phyloP scores from a whole-genome alignment of 2,113 vertebrate species.

The Varanus komodoensis region DNA sequence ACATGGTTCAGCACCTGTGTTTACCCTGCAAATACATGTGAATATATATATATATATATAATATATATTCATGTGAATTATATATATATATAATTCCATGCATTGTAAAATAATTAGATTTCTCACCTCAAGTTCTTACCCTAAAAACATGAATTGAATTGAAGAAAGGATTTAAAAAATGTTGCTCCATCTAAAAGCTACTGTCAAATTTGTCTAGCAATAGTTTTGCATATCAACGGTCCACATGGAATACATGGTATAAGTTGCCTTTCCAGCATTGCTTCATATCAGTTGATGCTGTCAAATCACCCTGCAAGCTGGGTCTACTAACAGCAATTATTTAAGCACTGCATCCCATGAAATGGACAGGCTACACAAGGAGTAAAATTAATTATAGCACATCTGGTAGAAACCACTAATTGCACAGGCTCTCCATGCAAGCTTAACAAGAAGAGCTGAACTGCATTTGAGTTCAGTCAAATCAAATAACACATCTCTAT shows the following conservation, averaged over 20 bases:
- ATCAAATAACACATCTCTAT: neutral
- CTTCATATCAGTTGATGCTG: neutral
- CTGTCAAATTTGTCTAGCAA: neutral
- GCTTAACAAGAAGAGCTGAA: neutral
- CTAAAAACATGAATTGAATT: neutral
- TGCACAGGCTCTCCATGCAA: neutral
- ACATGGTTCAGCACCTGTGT: neutral
- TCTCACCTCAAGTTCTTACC: neutral
- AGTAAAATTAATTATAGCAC: neutral
- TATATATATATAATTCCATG: neutral
- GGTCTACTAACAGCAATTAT: neutral
- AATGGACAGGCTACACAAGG: neutral
- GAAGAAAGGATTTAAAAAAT: neutral
- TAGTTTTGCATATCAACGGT: neutral
- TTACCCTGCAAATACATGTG: neutral
- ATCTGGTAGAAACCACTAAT: neutral
- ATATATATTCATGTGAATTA: no score
- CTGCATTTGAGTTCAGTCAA: neutral
- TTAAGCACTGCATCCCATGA: neutral
- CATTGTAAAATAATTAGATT: conserved; percentile 44
- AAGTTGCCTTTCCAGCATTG: neutral
- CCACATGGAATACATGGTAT: neutral
- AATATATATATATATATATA: neutral
- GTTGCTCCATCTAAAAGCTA: neutral
- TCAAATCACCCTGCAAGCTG: neutral